Percentiles rank a stretch among this genome's conserved stretches.
phyloP scores from a whole-genome alignment of 2,888 invertebrate species.

The Timandra comae region DNA sequence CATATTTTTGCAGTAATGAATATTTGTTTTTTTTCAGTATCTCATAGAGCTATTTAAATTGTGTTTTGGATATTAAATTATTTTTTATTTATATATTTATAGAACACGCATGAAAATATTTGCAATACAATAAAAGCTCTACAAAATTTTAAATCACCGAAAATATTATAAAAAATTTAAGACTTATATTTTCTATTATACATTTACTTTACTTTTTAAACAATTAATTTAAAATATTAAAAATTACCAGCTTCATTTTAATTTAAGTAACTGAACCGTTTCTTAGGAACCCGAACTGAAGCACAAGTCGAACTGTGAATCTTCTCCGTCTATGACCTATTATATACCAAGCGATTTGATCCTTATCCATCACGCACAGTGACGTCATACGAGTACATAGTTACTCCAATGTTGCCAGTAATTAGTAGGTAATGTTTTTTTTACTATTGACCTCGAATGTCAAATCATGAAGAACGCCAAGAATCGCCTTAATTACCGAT shows the following conservation, averaged over 20 bases:
- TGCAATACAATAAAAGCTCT: too few relatives aligned
- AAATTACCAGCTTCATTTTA: conserved; percentile 67
- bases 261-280: neutral
- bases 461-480: conserved; percentile 43
- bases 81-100: too few relatives aligned
- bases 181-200: too few relatives aligned
- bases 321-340: conserved; percentile 44
- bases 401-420: conserved; percentile 23
- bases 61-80: too few relatives aligned
- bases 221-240: conserved; percentile 12
- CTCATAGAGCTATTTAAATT: too few relatives aligned
- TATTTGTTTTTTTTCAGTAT: too few relatives aligned
- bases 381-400: too few relatives aligned
- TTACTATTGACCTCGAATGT: conserved; percentile 52
- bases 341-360: conserved; percentile 55
- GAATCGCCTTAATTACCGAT: conserved; percentile 44
- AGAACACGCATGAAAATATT: too few relatives aligned
- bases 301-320: conserved; percentile 37
- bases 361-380: conserved; percentile 43
- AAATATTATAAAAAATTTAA: too few relatives aligned
- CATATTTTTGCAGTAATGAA: too few relatives aligned
- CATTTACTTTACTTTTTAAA: conserved; percentile 2
- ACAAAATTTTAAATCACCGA: too few relatives aligned
- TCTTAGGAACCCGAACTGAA: conserved; percentile 31
- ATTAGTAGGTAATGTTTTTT: conserved; percentile 45